Evolutionary conservation across 2,113 vertebrate genomes (phyloP).

Genomic region (Murina feae): DNA sequence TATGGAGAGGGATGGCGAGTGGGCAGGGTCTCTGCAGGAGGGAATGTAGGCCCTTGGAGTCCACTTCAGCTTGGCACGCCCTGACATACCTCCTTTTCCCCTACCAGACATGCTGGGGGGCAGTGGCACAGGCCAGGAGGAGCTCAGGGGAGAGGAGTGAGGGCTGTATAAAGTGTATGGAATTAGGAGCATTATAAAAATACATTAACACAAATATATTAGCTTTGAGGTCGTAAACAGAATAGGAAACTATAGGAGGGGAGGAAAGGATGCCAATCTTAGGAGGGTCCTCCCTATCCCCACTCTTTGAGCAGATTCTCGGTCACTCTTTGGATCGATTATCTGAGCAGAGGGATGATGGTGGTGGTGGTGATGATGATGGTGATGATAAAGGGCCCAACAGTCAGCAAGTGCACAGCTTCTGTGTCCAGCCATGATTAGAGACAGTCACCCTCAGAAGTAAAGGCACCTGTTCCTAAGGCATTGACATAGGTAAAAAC

Average conservation of each 20-base stretch:
- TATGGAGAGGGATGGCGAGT: fast-evolving
- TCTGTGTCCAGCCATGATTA: fast-evolving
- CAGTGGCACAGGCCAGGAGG: background rate
- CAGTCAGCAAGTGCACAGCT: background rate
- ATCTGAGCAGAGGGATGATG: background rate
- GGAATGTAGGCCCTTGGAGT: background rate
- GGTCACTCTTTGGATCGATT: background rate
- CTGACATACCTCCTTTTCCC: background rate
- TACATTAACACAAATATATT: background rate
- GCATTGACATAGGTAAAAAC: background rate
- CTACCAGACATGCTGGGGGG: too few species aligned
- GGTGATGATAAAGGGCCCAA: background rate
- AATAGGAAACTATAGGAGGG: background rate
- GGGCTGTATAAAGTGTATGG: background rate
- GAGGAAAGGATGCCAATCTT: too few species aligned
- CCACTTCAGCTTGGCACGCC: background rate
- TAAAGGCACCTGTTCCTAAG: background rate
- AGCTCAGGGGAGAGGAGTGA: fast-evolving
- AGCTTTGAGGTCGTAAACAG: background rate
- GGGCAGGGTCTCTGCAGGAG: background rate
- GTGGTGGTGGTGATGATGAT: background rate
- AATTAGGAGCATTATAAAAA: background rate
- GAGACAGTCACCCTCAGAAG: background rate
- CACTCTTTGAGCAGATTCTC: background rate
- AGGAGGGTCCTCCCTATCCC: too few species aligned